These are phyloP conservation scores for Camelus dromedarius DNA, from an alignment of 2,113 vertebrate genomes.

Conservation along the genomic window DNA sequence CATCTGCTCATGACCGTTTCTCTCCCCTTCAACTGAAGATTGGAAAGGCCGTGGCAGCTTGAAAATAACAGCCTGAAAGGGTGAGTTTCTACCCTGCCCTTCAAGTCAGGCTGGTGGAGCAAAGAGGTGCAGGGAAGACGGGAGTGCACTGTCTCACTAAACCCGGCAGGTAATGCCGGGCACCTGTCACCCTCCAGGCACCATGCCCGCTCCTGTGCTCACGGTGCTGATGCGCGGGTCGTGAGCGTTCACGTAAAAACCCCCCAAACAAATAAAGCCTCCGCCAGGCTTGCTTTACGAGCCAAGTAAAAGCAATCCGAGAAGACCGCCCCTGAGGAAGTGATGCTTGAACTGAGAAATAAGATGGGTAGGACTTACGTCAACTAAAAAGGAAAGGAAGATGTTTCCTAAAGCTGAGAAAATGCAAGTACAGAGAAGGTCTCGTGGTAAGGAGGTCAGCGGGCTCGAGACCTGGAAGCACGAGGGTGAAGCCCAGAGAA, in stretches of 20 bases:
- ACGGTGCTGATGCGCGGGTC: fast-evolving
- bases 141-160: neutral
- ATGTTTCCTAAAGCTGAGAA: neutral
- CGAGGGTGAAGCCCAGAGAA: neutral
- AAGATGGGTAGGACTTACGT: too few relatives aligned
- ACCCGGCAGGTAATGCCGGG: neutral
- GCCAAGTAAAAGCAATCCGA: neutral
- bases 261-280: neutral
- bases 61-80: too few relatives aligned
- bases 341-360: neutral
- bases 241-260: too few relatives aligned
- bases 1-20: neutral
- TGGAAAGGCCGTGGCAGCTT: too few relatives aligned
- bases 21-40: neutral
- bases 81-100: neutral
- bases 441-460: fast-evolving
- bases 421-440: neutral
- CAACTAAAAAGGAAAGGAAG: neutral
- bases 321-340: neutral
- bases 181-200: neutral
- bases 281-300: too few relatives aligned
- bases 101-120: neutral
- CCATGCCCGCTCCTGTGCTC: neutral
- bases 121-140: too few relatives aligned
- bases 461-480: neutral